Evolutionary conservation across 2,113 vertebrate genomes (phyloP).

Genomic region (Burhinus oedicnemus): DNA sequence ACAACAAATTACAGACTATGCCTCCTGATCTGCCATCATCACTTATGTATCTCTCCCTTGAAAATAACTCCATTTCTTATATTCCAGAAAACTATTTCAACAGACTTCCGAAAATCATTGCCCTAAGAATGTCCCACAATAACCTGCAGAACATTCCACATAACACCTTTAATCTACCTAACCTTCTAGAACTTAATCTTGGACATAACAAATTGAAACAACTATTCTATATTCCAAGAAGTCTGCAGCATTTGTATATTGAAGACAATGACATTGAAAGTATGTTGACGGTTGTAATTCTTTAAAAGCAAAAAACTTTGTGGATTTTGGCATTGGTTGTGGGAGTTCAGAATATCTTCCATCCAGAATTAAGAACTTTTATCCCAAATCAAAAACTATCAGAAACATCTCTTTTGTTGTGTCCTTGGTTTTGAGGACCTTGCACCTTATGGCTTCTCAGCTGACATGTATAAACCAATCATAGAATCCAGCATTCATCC

Average conservation of each 20-base stretch:
- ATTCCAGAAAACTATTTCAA: conserved; percentile 82
- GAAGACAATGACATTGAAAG: conserved; percentile 83
- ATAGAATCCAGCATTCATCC: neutral
- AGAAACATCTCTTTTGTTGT: neutral
- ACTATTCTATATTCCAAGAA: conserved; percentile 81
- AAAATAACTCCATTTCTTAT: conserved; percentile 82
- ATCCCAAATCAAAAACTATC: neutral
- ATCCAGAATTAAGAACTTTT: neutral
- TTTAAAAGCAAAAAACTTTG: neutral
- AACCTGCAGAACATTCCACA: conserved; percentile 73
- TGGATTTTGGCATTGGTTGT: neutral
- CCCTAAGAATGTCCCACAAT: conserved; percentile 79
- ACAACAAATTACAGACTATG: conserved; percentile 80
- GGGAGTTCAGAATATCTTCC: neutral
- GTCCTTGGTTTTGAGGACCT: neutral
- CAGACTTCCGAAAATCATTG: conserved; percentile 75
- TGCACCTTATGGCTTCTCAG: neutral
- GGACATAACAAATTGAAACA: conserved; percentile 83
- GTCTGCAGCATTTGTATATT: conserved; percentile 81
- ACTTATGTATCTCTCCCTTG: conserved; percentile 82
- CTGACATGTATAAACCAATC: neutral
- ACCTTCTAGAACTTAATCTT: conserved; percentile 80
- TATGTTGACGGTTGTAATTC: conserved; percentile 58
- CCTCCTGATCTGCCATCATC: conserved; percentile 77
- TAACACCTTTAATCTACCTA: conserved; percentile 80